Evolutionary conservation across 2,888 invertebrate species (phyloP).

Genomic region (Furcula furcula): DNA sequence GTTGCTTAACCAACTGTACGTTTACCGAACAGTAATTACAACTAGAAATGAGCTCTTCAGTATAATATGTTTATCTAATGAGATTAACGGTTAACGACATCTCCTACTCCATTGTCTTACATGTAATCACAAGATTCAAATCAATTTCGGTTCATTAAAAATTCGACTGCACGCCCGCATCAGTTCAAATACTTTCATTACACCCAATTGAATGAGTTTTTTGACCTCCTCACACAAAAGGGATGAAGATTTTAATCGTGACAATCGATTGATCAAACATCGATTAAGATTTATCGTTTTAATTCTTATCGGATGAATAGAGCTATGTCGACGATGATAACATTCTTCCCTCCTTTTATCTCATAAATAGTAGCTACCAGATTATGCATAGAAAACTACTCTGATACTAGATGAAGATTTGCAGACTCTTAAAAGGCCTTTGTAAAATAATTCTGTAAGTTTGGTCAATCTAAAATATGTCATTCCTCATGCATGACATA

Average conservation of each 20-base stretch:
- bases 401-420: too few relatives aligned
- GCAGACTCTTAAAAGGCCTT: too few relatives aligned
- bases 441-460: too few relatives aligned
- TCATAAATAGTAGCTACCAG: too few relatives aligned
- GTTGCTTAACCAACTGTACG: too few relatives aligned
- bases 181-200: conserved; percentile 57
- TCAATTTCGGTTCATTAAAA: conserved; percentile 39
- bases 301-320: conserved; percentile 17
- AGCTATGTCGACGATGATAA: too few relatives aligned
- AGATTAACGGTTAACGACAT: conserved; percentile 1
- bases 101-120: not conserved
- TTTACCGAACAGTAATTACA: too few relatives aligned
- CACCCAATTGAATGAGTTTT: conserved; percentile 58
- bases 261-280: conserved; percentile 49
- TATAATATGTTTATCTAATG: not conserved
- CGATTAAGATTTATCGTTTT: conserved; percentile 41
- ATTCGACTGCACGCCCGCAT: conserved; percentile 54
- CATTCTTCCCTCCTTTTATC: too few relatives aligned
- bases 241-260: conserved; percentile 55
- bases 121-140: conserved; percentile 30
- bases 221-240: conserved; percentile 48
- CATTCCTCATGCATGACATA: too few relatives aligned
- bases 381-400: too few relatives aligned
- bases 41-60: too few relatives aligned
- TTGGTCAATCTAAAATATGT: too few relatives aligned